Base-by-base conservation (phyloP, 2,797 vertebrate genomes). In the Apogon talboti region DNA sequence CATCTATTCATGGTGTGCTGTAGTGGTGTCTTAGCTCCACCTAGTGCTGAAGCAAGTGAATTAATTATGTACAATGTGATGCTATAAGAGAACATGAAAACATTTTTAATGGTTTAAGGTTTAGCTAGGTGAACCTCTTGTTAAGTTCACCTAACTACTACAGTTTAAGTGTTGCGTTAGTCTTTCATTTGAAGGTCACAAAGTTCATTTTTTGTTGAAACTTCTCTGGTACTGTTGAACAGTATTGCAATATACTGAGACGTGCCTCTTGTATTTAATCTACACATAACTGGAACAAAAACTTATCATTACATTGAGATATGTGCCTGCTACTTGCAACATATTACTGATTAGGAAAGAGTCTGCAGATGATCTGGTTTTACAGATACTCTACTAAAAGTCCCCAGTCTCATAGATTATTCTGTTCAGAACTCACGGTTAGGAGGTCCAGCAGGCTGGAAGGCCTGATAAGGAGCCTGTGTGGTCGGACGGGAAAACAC, bases 371-470 rank as follows among this genome's bases (percentile, higher is more conserved):
- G 8, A 30, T n/a, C 9, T 18, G 52, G 43, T 42, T 62, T 10
- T 50, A 21, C 51, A 40, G 15, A 44, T 11, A 30, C 1, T 24
- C 42, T 30, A 8, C 33, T 3, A 51, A 11, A 42, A 38, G 0
- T 24, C 10, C 2, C 13, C 19, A 58, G 13, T 6, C n/a, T 42
- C 10, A 16, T n/a, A 28, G 6, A 38, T 19, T 19, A 30, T 13
- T 6, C 16, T n/a, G 0, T 66, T 53, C 28, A 21, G 0, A 43
- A 49, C 96, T 96, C 85, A 99, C 98, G 87, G 68, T 96, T 98
- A 40, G 98, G 98, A 48, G 98, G 97, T 77, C 98, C 97, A 7
- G 96, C 94, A 48, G 98, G 94, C 82, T 96, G 96, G 84, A 98
- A 99, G 0, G 95, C 85, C 58, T 95, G 95, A 71, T 96, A 99